Conservation (phyloP, 2,113 vertebrate species). For the Hyla sarda region DNA sequence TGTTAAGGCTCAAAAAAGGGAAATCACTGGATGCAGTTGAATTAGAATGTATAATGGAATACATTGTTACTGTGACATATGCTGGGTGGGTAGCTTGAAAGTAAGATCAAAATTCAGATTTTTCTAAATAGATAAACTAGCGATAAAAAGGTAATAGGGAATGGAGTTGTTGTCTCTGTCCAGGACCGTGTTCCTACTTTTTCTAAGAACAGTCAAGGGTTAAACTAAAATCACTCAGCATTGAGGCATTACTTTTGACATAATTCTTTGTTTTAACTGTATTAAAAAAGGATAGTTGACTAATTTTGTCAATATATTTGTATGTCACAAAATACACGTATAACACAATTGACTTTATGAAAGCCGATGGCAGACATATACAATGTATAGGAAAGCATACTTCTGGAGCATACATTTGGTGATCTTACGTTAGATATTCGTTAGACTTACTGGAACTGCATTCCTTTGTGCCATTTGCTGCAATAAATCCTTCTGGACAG, state of each 20-base stretch:
- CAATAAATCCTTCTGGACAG: slow-evolving; percentile 86
- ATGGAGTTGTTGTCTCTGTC: too few species aligned
- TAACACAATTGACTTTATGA: neutral
- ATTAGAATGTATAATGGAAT: neutral
- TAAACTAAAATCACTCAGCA: too few species aligned
- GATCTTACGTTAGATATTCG: too few species aligned
- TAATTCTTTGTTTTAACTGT: too few species aligned
- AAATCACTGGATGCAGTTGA: neutral
- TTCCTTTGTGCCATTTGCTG: slow-evolving; percentile 89
- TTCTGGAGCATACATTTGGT: neutral
- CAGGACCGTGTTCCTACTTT: too few species aligned
- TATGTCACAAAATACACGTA: neutral
- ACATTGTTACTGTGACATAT: neutral
- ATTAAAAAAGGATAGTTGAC: too few species aligned
- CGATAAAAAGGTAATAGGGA: too few species aligned
- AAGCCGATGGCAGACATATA: neutral
- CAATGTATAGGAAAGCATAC: neutral
- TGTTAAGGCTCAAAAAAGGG: neutral
- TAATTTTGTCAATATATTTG: neutral
- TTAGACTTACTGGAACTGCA: slow-evolving; percentile 86
- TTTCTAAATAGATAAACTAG: too few species aligned
- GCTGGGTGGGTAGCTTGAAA: too few species aligned
- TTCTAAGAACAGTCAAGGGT: too few species aligned
- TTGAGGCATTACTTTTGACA: too few species aligned
- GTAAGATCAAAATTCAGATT: too few species aligned